Conservation (phyloP, 2,888 invertebrate genomes). For the Ptychoptera albimana region DNA sequence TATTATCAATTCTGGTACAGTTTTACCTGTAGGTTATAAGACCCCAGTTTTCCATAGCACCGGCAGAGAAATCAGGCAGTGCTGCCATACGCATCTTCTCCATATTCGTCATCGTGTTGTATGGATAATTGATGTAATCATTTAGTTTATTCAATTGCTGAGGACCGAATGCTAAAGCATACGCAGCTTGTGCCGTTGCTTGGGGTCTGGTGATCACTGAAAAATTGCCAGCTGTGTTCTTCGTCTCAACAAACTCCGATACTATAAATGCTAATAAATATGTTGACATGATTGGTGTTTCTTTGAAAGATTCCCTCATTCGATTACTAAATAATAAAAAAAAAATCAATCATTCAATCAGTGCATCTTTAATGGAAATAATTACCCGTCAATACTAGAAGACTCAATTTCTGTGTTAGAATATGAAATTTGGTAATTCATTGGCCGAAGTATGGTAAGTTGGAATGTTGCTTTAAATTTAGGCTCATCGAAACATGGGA, state of each 20-base stretch:
- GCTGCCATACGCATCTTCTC: constrained; percentile 73
- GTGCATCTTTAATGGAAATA: background rate
- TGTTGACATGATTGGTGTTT: constrained; percentile 56
- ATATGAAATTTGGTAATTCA: background rate
- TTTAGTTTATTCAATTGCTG: constrained; percentile 35
- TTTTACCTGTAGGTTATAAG: constrained; percentile 61
- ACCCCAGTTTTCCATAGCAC: constrained; percentile 91
- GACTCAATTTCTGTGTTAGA: background rate
- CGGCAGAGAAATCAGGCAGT: constrained; percentile 66
- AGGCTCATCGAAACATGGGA: constrained; percentile 69
- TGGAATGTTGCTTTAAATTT: constrained; percentile 49
- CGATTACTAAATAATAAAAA: constrained; percentile 7
- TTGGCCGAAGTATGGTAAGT: constrained; percentile 24
- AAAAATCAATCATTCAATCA: background rate
- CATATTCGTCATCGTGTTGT: constrained; percentile 33
- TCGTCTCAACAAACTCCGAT: constrained; percentile 42
- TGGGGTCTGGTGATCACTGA: constrained; percentile 54
- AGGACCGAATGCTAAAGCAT: constrained; percentile 44
- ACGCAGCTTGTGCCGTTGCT: constrained; percentile 46
- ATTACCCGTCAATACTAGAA: background rate
- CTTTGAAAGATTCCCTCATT: constrained; percentile 27
- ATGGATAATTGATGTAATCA: constrained; percentile 40
- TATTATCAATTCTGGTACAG: constrained; percentile 1
- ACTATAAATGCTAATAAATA: constrained; percentile 66
- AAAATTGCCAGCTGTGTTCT: constrained; percentile 25